Evolutionary conservation across 2,797 vertebrate genomes (phyloP), one percentile per base, ranked within the genome.

Genomic region (Sylvia borin): DNA sequence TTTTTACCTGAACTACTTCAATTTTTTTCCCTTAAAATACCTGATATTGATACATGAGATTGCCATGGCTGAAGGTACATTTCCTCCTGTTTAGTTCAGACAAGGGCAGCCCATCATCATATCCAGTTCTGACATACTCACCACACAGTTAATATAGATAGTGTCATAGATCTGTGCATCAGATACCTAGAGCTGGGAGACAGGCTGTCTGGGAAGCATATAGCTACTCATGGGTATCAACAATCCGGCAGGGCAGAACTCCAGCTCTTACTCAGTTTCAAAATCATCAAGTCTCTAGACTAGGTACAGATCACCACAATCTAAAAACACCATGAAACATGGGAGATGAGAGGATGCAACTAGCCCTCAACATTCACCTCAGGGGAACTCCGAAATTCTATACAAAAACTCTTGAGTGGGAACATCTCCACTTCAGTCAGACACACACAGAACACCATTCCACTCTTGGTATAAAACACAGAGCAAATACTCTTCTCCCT

Each of bases 311-410:
- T 16, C 17, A 29, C 4, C 1, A 3, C 7, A 65, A 15, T 6
- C 75, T 31, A 55, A 47, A 74, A 62, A n/a, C 0, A 0, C 17
- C 22, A 72, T 2, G 16, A 54, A 85, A 80, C 3, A 4, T 2
- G 32, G 16, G 5, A 86, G 20, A 67, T 19, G 11, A 3, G 0
- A 88, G 34, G 82, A 89, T 8, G 7, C 45, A 50, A 32, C 22
- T 20, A 57, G 32, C 25, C 42, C 62, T 72, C 12, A 75, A 32
- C 29, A 5, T 4, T 22, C 24, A 38, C 18, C n/a, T 13, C 26
- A 34, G 9, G 7, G 9, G 20, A 47, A 9, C n/a, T 61, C 43
- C 34, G n/a, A 66, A 90, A 55, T 54, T 58, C 32, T 8, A 5
- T 0, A 7, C 24, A 62, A 66, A 18, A 81, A 24, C 14, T 57